Evolutionary conservation across 2,113 vertebrate genomes (phyloP), one percentile per base, ranked within the genome.

Genomic region (Rhinopithecus roxellana): DNA sequence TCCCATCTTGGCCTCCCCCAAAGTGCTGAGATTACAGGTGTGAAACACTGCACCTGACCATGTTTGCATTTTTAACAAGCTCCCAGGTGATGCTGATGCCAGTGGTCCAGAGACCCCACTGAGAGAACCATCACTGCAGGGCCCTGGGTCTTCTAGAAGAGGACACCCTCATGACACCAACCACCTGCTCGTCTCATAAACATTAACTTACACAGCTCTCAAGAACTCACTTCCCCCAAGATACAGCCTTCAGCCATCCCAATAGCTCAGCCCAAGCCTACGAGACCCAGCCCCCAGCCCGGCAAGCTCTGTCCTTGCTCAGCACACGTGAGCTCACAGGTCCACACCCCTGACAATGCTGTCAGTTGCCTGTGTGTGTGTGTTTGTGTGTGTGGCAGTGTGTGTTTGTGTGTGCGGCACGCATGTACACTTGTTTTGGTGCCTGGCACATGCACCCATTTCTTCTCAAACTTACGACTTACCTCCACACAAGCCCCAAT

Each of bases 341-440:
- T 38, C 27, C 69, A 55, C 45, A 30, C 23, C 35, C 52, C 88
- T 11, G 20, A 30, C 1, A 8, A 64, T 23, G 78, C 6, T 30
- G n/a, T 30, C 12, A 5, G 27, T 57, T 30, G n/a, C 88, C 61
- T 64, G 30, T 35, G 2, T 38, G 23, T 32, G n/a, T 27, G 4
- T 59, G 23, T 9, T 8, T 4, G 25, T 40, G 43, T 2, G 14
- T 12, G 5, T 13, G 13, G 0, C 43, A 43, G 3, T 48, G 43
- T 45, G 74, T 45, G 40, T 45, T 12, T 6, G 22, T 7, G 43
- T 22, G 40, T 3, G 10, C 18, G 8, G 13, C 8, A 8, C 0
- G 7, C 23, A 40, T 23, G 52, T 72, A 25, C 38, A 69, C n/a
- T 55, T 69, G 16, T 69, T 93, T n/a, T 2, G 14, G 27, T 30